Conservation (phyloP, 2,113 vertebrate species). For the Eulemur rufifrons region DNA sequence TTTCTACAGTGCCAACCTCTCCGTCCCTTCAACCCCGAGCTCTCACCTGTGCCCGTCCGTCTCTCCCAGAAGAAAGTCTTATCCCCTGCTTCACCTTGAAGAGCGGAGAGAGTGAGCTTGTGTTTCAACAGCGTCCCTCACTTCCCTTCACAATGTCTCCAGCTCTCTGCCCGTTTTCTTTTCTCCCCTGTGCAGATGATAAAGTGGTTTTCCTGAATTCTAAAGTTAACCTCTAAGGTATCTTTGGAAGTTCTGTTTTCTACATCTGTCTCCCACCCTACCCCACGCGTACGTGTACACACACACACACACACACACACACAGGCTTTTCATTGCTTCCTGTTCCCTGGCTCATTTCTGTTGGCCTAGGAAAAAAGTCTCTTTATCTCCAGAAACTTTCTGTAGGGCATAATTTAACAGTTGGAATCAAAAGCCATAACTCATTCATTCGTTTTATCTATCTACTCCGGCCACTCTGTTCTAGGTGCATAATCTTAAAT, state of each 20-base stretch:
- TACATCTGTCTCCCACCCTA: neutral
- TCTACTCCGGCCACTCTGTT: neutral
- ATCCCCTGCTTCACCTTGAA: neutral
- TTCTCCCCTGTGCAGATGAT: neutral
- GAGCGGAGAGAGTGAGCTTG: neutral
- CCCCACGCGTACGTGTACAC: neutral
- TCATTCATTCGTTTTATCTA: neutral
- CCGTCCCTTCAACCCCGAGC: neutral
- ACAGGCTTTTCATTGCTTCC: neutral
- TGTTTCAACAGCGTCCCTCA: neutral
- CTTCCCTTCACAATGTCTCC: neutral
- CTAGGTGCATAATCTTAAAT: neutral
- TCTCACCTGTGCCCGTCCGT: neutral
- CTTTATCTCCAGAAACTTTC: neutral
- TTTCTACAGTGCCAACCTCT: neutral
- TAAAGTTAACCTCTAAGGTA: neutral
- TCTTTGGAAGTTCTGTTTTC: neutral
- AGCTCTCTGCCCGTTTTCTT: neutral
- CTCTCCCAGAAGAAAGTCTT: neutral
- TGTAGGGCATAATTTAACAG: neutral
- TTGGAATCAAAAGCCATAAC: neutral
- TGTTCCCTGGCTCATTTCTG: neutral
- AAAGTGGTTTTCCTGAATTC: neutral
- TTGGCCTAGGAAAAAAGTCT: neutral
- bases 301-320: neutral